Evolutionary conservation across 2,797 vertebrate genomes (phyloP).

Genomic region (Characodon lateralis): DNA sequence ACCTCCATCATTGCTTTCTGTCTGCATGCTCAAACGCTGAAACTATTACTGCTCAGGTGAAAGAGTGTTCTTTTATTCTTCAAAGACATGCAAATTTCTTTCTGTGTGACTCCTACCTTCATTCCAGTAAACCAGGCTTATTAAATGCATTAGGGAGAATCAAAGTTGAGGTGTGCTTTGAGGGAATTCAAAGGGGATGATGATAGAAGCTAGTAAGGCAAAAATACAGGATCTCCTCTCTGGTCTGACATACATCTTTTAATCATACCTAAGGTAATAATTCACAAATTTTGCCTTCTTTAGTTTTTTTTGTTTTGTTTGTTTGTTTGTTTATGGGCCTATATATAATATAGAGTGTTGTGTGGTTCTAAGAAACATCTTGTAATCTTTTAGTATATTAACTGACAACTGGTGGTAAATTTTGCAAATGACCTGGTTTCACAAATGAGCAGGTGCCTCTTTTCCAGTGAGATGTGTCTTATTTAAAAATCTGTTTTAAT

Average conservation of each 20-base stretch:
- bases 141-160: conserved; percentile 80
- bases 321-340: background rate
- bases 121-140: conserved; percentile 72
- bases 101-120: conserved; percentile 58
- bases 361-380: background rate
- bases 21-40: conserved; percentile 57
- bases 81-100: conserved; percentile 78
- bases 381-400: too few relatives aligned
- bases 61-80: conserved; percentile 72
- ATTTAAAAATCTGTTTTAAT: too few relatives aligned
- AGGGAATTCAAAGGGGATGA: conserved; percentile 62
- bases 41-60: conserved; percentile 65
- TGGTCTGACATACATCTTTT: conserved; percentile 24
- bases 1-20: conserved; percentile 63
- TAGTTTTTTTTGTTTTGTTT: background rate
- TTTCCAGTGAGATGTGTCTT: too few relatives aligned
- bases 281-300: background rate
- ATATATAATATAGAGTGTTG: background rate
- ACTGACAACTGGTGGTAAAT: too few relatives aligned
- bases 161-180: conserved; percentile 75
- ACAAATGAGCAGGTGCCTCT: too few relatives aligned
- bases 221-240: conserved; percentile 73
- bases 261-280: background rate
- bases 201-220: conserved; percentile 61
- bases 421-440: too few relatives aligned